Evolutionary conservation across 2,888 invertebrate species (phyloP).

Genomic region (Heliconius charithonia): DNA sequence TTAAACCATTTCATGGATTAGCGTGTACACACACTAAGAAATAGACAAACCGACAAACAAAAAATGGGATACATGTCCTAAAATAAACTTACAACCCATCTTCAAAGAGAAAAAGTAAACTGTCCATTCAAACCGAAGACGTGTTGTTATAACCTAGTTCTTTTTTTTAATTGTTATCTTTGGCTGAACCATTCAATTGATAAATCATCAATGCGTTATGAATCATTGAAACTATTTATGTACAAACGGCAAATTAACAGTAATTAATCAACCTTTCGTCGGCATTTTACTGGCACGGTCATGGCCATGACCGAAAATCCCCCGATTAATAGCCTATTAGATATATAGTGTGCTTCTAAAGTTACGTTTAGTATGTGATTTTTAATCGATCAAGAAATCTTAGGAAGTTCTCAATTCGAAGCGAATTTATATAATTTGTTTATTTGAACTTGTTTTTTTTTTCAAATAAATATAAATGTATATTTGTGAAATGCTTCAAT

Average conservation of each 20-base stretch:
- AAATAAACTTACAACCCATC: too few relatives aligned
- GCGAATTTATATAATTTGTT: too few relatives aligned
- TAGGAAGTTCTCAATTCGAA: too few relatives aligned
- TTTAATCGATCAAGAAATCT: not conserved
- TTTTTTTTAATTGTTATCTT: not conserved
- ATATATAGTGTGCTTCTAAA: constrained; percentile 1
- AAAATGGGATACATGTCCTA: too few relatives aligned
- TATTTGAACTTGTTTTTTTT: too few relatives aligned
- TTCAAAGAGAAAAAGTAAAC: too few relatives aligned
- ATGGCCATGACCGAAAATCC: constrained; percentile 18
- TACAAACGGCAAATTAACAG: not conserved
- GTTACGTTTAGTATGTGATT: constrained; percentile 3
- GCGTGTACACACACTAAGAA: too few relatives aligned
- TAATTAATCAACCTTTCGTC: constrained; percentile 25
- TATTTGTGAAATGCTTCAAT: too few relatives aligned
- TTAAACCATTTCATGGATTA: too few relatives aligned
- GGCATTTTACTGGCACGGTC: constrained; percentile 25
- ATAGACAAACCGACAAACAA: too few relatives aligned
- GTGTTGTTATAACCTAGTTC: too few relatives aligned
- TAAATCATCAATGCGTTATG: constrained; percentile 14
- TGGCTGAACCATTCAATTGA: not conserved
- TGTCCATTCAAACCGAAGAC: not conserved
- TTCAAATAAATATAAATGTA: too few relatives aligned
- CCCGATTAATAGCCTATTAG: not conserved
- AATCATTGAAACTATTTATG: constrained; percentile 13